These are phyloP conservation scores for Hippocampus zosterae DNA, from an alignment of 2,113 vertebrate genomes.

Conservation along the genomic window DNA sequence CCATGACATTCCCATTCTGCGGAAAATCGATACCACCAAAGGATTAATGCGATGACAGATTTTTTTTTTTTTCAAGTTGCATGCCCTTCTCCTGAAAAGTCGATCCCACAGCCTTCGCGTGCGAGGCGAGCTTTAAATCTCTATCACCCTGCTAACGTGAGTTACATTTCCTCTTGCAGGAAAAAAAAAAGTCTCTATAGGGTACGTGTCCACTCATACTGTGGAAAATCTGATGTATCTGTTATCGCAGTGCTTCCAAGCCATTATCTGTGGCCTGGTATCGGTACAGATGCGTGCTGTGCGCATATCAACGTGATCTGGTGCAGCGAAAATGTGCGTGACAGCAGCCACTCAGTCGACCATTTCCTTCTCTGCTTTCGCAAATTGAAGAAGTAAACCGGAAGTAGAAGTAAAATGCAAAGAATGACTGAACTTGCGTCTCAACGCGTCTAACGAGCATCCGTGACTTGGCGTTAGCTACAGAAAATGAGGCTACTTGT, in stretches of 20 bases:
- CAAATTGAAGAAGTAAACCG: no score
- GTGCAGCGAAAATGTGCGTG: no score
- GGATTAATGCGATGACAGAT: conserved; percentile 68
- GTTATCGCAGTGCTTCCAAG: neutral
- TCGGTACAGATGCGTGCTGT: no score
- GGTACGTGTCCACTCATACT: neutral
- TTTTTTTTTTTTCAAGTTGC: conserved; percentile 63
- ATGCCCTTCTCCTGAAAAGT: conserved; percentile 48
- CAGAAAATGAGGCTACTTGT: no score
- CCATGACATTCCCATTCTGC: conserved; percentile 74
- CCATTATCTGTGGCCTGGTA: no score
- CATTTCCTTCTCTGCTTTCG: no score
- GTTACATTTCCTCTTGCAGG: neutral
- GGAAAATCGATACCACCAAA: conserved; percentile 68
- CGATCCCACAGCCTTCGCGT: conserved; percentile 31
- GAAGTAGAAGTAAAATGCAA: no score
- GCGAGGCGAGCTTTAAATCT: neutral
- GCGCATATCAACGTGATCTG: no score
- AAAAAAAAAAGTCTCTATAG: neutral
- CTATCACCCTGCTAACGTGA: conserved; percentile 7
- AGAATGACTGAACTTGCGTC: no score
- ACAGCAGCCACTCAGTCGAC: no score
- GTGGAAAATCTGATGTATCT: conserved; percentile 1
- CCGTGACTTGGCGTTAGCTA: no score
- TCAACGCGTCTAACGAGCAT: no score